A percentile compares a stretch with the other conserved stretches of the same genome.
Evolutionary conservation across 2,888 invertebrate genomes (phyloP).

Genomic region (Oscheius onirici): DNA sequence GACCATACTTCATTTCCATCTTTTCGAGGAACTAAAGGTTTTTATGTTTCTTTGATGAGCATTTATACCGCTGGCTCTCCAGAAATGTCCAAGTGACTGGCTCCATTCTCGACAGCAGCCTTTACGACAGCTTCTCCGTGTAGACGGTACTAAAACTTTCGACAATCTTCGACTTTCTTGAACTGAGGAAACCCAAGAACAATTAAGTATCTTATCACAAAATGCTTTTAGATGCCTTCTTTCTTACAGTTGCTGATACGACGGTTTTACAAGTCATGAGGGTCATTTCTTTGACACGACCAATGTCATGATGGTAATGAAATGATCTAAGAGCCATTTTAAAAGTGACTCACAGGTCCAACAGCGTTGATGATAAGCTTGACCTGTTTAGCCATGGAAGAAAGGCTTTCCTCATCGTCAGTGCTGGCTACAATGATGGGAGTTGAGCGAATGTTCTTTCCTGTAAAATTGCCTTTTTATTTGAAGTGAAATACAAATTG

Average conservation of each 20-base stretch:
- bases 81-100: constrained; percentile 90
- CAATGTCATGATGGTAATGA: background rate
- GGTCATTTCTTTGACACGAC: constrained; percentile 3
- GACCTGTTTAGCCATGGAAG: constrained; percentile 83
- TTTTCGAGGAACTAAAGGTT: constrained; percentile 80
- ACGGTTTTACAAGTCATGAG: background rate
- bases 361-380: constrained; percentile 89
- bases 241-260: constrained; percentile 15
- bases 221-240: constrained; percentile 9
- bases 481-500: too few relatives aligned
- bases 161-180: background rate
- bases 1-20: constrained; percentile 85
- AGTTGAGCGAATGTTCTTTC: constrained; percentile 71
- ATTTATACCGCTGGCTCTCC: constrained; percentile 82
- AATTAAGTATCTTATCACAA: constrained; percentile 17
- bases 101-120: constrained; percentile 84
- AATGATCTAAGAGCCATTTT: too few relatives aligned
- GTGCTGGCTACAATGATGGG: constrained; percentile 84
- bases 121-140: constrained; percentile 89
- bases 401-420: constrained; percentile 80
- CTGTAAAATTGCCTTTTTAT: too few relatives aligned
- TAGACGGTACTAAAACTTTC: constrained; percentile 76
- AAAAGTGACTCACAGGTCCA: constrained; percentile 80
- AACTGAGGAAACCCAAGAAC: background rate
- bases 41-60: background rate